phyloP scores from a whole-genome alignment of 2,113 vertebrate species.

The Lagenorhynchus albirostris region DNA sequence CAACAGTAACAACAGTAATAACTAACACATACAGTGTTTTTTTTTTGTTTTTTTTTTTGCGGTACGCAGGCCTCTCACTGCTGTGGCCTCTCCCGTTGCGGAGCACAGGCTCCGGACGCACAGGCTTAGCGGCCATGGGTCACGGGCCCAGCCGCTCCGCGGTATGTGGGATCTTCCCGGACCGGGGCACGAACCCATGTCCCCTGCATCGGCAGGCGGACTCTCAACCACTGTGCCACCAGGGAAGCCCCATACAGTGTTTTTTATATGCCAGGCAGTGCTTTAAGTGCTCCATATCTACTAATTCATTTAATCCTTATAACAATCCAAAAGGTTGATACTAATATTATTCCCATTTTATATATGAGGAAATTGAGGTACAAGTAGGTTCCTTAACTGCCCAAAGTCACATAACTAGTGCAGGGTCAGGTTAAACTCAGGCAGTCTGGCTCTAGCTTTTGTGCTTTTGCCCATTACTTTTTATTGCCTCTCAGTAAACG shows the following conservation, averaged over 20 bases:
- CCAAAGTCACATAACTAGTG: neutral
- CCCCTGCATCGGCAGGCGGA: no score
- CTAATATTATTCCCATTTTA: neutral
- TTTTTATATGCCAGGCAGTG: neutral
- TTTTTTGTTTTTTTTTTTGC: neutral
- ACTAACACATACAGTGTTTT: neutral
- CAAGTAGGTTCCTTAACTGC: neutral
- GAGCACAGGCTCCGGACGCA: no score
- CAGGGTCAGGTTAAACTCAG: neutral
- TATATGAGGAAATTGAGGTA: neutral
- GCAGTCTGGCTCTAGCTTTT: neutral
- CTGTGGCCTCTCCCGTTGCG: no score
- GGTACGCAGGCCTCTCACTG: no score
- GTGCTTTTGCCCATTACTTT: conserved; percentile 24
- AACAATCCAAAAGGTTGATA: neutral
- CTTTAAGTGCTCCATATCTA: neutral
- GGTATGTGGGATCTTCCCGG: no score
- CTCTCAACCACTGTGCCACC: no score
- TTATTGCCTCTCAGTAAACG: neutral
- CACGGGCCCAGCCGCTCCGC: no score
- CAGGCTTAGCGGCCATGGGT: no score
- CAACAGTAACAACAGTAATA: neutral
- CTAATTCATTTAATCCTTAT: neutral
- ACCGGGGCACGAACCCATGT: no score
- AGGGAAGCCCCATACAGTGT: neutral